These are phyloP conservation scores for Callospermophilus lateralis DNA, from an alignment of 2,113 vertebrate species.

Conservation along the genomic window DNA sequence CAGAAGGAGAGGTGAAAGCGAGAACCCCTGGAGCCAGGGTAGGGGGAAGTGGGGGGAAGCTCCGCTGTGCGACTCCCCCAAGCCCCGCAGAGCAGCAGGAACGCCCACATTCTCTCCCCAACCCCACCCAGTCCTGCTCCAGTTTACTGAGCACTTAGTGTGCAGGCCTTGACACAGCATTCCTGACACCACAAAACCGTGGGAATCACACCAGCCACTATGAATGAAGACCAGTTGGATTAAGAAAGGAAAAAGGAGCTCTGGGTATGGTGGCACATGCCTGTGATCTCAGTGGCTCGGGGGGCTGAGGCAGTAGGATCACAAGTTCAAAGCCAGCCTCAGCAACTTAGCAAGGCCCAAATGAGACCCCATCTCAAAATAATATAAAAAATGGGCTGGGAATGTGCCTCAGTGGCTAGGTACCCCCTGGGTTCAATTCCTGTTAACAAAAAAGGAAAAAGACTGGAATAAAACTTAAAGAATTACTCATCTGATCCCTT, in stretches of 20 bases:
- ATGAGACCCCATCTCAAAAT: too few species aligned
- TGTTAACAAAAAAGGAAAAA: too few species aligned
- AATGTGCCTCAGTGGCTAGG: too few species aligned
- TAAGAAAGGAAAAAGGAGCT: too few species aligned
- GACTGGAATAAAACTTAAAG: too few species aligned
- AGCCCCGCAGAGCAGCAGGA: background rate
- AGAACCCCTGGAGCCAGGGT: background rate
- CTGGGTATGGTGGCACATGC: too few species aligned
- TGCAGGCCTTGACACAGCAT: background rate
- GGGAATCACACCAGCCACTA: constrained; percentile 23
- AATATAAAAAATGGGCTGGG: too few species aligned
- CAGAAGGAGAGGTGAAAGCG: background rate
- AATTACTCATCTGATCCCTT: background rate
- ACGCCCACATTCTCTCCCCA: background rate
- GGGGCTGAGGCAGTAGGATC: too few species aligned
- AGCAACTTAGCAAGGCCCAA: background rate
- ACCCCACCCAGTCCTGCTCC: accelerated
- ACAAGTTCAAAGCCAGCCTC: background rate
- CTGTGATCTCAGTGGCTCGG: too few species aligned
- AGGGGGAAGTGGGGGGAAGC: background rate
- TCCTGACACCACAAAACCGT: background rate
- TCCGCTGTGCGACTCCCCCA: background rate
- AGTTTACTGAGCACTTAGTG: background rate
- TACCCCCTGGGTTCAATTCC: too few species aligned
- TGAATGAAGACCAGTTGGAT: background rate